Base-by-base conservation (phyloP, 2,888 invertebrate species). In the Hedya salicella region DNA sequence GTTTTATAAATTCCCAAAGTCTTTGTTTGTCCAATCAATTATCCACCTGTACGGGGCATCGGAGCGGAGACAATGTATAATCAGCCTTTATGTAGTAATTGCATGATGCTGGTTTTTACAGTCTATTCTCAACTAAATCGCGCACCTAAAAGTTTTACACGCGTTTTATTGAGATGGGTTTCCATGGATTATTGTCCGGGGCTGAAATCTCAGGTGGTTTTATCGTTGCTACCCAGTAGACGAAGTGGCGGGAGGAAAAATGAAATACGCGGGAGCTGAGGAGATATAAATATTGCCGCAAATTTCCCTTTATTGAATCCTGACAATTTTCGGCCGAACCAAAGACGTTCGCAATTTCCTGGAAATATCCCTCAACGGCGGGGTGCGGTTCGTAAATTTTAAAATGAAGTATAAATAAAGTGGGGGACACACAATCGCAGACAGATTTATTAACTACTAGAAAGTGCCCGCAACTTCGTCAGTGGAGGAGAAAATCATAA, bases 21-120 rank as follows among this genome's bases (percentile, higher is more conserved):
- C 69, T 69, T 85, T 87, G 88, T 89, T 89, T 88, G 86, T 83
- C 82, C 86, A 85, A 91, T 91, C 89, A 91, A 90, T 90, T 89
- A 88, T 88, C 85, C 83, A 89, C 89, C 89, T 89, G 88, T 65
- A 40, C 61, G 65, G 40, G 48, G 40, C 54, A 52, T 67, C 30
- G 64, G 44, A 48, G 71, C 69, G 72, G 70, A 76, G 77, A 80
- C 80, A 75, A 76, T 48, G 71, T 64, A 70, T 77, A 76, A 76
- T 78, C 76, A 76, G 71, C 61, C 70, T 54, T 39, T 59, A n/a
- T n/a, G n/a, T n/a, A 63, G 68, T 72, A 72, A 75, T 75, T 71
- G 68, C 50, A 62, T 67, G 62, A 54, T 70, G 65, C 62, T 49
- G 70, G 67, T 69, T 71, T 72, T 61, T 60, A 54, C 48, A 48